Percentiles rank a stretch among this genome's conserved stretches.
phyloP scores from a whole-genome alignment of 1,140 invertebrate genomes.

The Drosophila lowei region DNA sequence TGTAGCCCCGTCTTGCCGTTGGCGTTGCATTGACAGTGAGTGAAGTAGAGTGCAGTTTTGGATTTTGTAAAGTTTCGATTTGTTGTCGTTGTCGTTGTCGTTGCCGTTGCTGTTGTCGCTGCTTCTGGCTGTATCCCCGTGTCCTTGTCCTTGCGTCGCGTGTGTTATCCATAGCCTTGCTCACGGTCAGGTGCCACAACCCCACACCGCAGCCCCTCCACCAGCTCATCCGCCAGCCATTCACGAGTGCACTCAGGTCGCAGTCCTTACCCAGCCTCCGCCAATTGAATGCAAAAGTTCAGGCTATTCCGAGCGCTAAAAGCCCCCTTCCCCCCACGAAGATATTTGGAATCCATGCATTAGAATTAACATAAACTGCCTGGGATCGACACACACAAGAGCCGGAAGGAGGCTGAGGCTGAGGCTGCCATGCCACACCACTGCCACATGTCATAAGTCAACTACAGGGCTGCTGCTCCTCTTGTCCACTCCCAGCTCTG shows the following conservation, averaged over 20 bases:
- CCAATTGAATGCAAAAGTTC: conserved; percentile 43
- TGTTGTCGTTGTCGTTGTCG: conserved; percentile 31
- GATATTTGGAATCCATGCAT: conserved; percentile 48
- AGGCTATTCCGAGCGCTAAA: conserved; percentile 13
- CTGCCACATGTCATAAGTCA: conserved; percentile 4
- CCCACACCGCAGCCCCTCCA: not conserved
- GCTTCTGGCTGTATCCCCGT: conserved; percentile 13
- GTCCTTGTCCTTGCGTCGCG: conserved; percentile 49
- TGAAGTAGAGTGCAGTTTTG: conserved; percentile 31
- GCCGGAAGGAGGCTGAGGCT: conserved; percentile 41
- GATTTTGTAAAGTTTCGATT: conserved; percentile 45
- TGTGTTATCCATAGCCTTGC: conserved; percentile 42
- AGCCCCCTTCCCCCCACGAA: conserved; percentile 17
- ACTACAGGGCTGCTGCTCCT: conserved; percentile 19
- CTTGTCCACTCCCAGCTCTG: not conserved
- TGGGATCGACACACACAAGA: conserved; percentile 24
- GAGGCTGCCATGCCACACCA: conserved; percentile 23
- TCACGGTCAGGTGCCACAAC: conserved; percentile 30
- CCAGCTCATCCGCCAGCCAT: too few relatives aligned
- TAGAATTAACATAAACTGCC: conserved; percentile 52
- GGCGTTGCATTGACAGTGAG: conserved; percentile 24
- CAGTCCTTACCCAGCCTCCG: conserved; percentile 1
- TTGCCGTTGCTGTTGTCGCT: conserved; percentile 18
- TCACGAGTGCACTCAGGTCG: conserved; percentile 8
- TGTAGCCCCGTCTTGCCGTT: conserved; percentile 17